phyloP scores from a whole-genome alignment of 2,797 vertebrate genomes.

The Enteromius paludinosus region DNA sequence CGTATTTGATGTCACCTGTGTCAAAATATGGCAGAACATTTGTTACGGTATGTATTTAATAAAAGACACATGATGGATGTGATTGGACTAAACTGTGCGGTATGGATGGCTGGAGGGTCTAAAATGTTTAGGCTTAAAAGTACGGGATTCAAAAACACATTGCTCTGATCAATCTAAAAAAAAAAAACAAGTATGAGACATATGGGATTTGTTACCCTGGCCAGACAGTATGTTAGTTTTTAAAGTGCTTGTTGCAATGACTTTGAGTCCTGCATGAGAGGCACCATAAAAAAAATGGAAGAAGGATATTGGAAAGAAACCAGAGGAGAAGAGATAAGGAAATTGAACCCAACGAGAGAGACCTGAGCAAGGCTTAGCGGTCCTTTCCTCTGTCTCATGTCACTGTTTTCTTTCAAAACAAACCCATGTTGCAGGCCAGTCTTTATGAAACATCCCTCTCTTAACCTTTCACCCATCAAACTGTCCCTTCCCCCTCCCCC shows the following conservation, averaged over 20 bases:
- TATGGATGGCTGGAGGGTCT: conserved; percentile 37
- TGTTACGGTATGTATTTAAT: conserved; percentile 40
- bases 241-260: conserved; percentile 65
- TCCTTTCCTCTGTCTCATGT: conserved; percentile 70
- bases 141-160: conserved; percentile 49
- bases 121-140: conserved; percentile 44
- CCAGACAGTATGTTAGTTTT: conserved; percentile 64
- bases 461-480: conserved; percentile 37
- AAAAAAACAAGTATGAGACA: conserved; percentile 63
- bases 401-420: conserved; percentile 74
- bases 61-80: conserved; percentile 48
- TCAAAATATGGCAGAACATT: conserved; percentile 40
- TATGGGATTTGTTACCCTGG: conserved; percentile 72
- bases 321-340: conserved; percentile 76
- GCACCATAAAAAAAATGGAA: conserved; percentile 42
- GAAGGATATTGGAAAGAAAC: conserved; percentile 75
- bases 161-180: conserved; percentile 65
- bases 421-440: conserved; percentile 55
- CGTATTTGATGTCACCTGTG: conserved; percentile 30
- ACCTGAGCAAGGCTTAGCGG: conserved; percentile 56
- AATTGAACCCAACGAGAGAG: conserved; percentile 70
- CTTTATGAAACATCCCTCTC: conserved; percentile 69
- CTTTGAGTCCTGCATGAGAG: conserved; percentile 40
- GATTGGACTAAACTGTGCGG: conserved; percentile 52
- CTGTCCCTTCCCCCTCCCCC: neutral